These are phyloP conservation scores for Xenopus petersii DNA, from an alignment of 2,797 vertebrate species.

Conservation along the genomic window DNA sequence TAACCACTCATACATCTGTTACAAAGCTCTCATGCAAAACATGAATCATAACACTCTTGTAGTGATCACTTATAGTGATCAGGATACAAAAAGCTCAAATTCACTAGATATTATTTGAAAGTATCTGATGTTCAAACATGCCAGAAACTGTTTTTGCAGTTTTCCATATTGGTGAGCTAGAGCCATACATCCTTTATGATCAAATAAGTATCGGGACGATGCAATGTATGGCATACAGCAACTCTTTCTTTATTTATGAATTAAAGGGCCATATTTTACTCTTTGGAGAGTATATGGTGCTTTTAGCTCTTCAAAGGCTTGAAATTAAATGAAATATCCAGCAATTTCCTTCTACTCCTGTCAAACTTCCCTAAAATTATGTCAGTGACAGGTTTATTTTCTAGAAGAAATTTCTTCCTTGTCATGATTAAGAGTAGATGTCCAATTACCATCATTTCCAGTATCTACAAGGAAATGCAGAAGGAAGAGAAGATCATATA, in stretches of 20 bases:
- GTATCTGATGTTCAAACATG: no score
- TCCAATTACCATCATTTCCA: constrained; percentile 36
- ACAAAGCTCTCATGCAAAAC: no score
- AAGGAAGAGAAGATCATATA: not conserved
- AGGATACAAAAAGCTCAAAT: no score
- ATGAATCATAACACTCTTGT: no score
- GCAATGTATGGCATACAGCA: not conserved
- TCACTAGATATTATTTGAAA: no score
- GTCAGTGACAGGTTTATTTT: constrained; percentile 36
- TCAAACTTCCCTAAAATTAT: constrained; percentile 46
- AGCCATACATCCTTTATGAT: no score
- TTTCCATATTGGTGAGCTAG: no score
- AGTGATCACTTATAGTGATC: no score
- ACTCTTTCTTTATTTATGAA: not conserved
- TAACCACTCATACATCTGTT: no score
- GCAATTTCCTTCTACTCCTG: constrained; percentile 49
- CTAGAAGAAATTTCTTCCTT: constrained; percentile 48
- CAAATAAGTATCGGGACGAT: not conserved
- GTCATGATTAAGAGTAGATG: constrained; percentile 49
- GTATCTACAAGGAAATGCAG: constrained; percentile 4
- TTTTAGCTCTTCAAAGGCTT: constrained; percentile 28
- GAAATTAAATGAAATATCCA: constrained; percentile 49
- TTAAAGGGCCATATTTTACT: not conserved
- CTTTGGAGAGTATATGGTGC: not conserved
- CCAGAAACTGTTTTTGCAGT: no score